Base-by-base conservation (phyloP, 1,140 invertebrate species). In the Hermetia illucens region DNA sequence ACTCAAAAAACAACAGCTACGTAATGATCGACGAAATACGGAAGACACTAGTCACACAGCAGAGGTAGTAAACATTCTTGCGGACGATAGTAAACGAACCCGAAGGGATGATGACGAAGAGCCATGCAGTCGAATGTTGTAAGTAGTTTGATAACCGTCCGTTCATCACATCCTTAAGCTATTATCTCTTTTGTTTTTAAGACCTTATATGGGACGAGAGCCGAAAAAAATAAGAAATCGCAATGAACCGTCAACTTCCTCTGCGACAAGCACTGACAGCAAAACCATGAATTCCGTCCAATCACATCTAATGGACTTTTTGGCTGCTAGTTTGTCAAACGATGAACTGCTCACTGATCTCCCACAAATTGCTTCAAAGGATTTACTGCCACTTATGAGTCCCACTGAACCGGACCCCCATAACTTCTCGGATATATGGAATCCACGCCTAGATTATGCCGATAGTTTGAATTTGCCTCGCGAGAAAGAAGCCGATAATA, bases 251-350 rank as follows among this genome's bases (percentile, higher is more conserved):
- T 8, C 24, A 25, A 25, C 24, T 25, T 8, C n/a, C 6, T 25
- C n/a, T 25, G 30, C 5, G 16, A 13, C 21, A 39, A 24, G n/a
- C 30, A 43, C 2, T 43, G 38, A 0, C 20, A 46, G n/a, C 42
- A 50, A 33, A n/a, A 38, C 48, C 2, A 16, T 56, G 8, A 58
- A 45, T 33, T 51, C 50, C 19, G 52, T 58, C 2, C 55, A 58
- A 24, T 54, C 52, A 2, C 52, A 47, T 24, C 33, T 59, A 2
- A 53, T 59, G 52, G 53, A 59, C 36, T 58, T 59, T 36, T 22
- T 59, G 6, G 51, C 55, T 5, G 53, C 58, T 27, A 59, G 43
- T 25, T 40, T 58, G 17, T 41, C 44, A 3, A 46, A 46, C 21
- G 52, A 58, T 25, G 55, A 58, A 34, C 34, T 58, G 43, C 58